phyloP scores from a whole-genome alignment of 2,113 vertebrate genomes.

The Caranx melampygus region DNA sequence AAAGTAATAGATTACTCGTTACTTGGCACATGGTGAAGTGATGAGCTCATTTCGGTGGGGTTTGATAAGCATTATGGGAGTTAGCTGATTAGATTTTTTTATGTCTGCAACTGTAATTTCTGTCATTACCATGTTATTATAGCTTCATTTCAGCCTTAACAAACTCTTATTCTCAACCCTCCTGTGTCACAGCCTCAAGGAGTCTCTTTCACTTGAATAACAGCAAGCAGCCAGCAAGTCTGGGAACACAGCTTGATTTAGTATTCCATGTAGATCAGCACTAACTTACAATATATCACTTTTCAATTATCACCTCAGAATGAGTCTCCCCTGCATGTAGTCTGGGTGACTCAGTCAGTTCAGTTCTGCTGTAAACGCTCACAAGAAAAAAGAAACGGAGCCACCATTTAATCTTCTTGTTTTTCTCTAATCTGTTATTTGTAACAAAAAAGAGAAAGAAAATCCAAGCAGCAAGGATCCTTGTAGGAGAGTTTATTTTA shows the following conservation, averaged over 20 bases:
- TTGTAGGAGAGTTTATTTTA: not conserved
- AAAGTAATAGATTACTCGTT: constrained; percentile 15
- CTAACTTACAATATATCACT: not conserved
- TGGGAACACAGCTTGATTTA: constrained; percentile 12
- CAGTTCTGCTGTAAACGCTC: constrained; percentile 9
- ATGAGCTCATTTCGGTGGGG: not conserved
- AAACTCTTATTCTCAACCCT: not conserved
- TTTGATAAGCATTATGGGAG: no score
- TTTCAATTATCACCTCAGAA: constrained; percentile 15
- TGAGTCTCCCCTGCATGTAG: constrained; percentile 4
- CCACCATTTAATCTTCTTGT: not conserved
- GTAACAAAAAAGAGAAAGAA: no score
- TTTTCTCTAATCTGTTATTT: not conserved
- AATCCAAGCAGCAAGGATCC: not conserved
- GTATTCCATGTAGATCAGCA: constrained; percentile 31
- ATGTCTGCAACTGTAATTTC: not conserved
- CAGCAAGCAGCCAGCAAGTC: not conserved
- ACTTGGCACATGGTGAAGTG: not conserved
- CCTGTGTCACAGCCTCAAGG: not conserved
- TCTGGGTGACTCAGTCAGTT: constrained; percentile 32
- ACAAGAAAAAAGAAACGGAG: not conserved
- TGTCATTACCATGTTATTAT: not conserved
- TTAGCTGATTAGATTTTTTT: not conserved
- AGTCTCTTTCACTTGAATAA: not conserved
- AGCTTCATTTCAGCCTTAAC: not conserved